A percentile compares a stretch with the other conserved stretches of the same genome.
Conservation (phyloP, 2,888 invertebrate species). For the Dendrolimus pini region DNA sequence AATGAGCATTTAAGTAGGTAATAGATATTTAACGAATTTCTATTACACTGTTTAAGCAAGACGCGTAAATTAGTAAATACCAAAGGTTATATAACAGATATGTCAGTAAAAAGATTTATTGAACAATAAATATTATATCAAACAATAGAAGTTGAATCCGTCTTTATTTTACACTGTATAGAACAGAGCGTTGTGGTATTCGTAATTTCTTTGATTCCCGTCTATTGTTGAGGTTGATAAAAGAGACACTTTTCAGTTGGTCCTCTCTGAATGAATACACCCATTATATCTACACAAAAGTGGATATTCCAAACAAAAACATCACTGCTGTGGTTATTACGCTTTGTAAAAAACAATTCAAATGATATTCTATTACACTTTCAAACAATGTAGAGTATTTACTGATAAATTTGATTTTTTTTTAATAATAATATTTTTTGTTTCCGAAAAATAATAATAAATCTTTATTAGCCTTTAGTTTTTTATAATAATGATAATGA, state of each 20-base stretch:
- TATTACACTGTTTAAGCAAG: not conserved
- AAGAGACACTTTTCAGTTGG: constrained; percentile 69
- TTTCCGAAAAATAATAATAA: too few species aligned
- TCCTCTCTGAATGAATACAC: constrained; percentile 68
- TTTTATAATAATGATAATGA: too few species aligned
- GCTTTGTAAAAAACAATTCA: constrained; percentile 54
- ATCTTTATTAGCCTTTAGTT: too few species aligned
- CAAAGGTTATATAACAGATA: constrained; percentile 5
- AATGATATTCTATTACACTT: constrained; percentile 46
- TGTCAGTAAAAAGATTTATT: constrained; percentile 17
- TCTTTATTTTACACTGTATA: constrained; percentile 64
- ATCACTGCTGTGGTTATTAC: constrained; percentile 54
- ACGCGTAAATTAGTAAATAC: constrained; percentile 2
- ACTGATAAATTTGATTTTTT: too few species aligned
- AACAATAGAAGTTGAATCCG: constrained; percentile 32
- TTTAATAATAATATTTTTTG: too few species aligned
- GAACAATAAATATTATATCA: constrained; percentile 31
- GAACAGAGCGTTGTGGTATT: constrained; percentile 45
- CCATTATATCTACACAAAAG: constrained; percentile 70
- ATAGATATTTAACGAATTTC: too few species aligned
- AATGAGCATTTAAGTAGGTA: too few species aligned
- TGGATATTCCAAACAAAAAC: constrained; percentile 68
- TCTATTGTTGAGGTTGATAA: constrained; percentile 66
- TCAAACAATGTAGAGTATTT: constrained; percentile 41
- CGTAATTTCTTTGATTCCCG: constrained; percentile 72